Conservation (phyloP, 2,113 vertebrate species). For the Miniopterus natalensis region DNA sequence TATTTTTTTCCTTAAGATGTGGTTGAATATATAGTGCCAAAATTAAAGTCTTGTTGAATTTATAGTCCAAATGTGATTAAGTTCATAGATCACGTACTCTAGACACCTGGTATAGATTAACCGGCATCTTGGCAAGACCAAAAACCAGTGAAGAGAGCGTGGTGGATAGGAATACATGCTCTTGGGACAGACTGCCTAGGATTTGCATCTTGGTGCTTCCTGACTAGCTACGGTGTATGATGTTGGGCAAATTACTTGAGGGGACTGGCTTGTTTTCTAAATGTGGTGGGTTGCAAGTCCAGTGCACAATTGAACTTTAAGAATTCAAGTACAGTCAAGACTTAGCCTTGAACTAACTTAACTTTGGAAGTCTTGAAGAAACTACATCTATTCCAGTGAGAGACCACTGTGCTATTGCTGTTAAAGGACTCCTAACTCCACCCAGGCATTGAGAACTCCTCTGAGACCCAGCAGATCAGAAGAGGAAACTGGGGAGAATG, state of each 20-base stretch:
- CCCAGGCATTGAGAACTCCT: not conserved
- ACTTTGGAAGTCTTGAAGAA: not conserved
- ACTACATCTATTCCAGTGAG: not conserved
- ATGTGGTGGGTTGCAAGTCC: not conserved
- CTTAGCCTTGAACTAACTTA: slow-evolving; percentile 3
- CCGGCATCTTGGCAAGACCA: not conserved
- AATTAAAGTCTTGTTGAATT: slow-evolving; percentile 37
- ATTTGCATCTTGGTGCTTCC: not conserved
- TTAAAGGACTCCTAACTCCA: not conserved
- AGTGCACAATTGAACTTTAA: slow-evolving; percentile 36
- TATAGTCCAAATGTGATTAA: not conserved
- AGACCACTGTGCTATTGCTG: not conserved
- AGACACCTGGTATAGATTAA: not conserved
- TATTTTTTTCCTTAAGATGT: slow-evolving; percentile 17
- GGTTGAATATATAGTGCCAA: not conserved
- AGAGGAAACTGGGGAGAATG: slow-evolving; percentile 32
- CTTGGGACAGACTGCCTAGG: not conserved
- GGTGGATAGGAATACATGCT: not conserved
- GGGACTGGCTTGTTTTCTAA: not conserved
- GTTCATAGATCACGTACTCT: not conserved
- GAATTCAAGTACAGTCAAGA: not conserved
- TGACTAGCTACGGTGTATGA: not conserved
- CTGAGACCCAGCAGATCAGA: not conserved
- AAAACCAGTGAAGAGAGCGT: not conserved
- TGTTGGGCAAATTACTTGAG: not conserved